A percentile compares a stretch with the other conserved stretches of the same genome.
phyloP scores from a whole-genome alignment of 2,113 vertebrate species.

The Bos indicus region DNA sequence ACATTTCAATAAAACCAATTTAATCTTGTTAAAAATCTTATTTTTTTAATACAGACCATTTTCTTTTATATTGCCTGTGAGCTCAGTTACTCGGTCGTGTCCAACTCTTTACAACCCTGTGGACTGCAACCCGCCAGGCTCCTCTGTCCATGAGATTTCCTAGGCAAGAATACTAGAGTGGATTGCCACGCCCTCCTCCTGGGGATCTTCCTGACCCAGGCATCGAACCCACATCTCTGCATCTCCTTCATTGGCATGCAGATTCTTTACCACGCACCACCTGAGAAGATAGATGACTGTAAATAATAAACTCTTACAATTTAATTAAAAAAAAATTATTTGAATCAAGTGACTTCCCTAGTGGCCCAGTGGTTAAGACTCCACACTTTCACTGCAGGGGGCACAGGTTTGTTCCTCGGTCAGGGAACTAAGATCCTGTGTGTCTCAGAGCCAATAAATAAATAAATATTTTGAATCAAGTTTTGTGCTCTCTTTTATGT shows the following conservation, averaged over 20 bases:
- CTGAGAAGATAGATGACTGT: neutral
- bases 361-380: neutral
- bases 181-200: neutral
- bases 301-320: neutral
- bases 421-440: neutral
- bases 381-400: neutral
- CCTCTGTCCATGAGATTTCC: neutral
- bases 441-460: neutral
- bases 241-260: neutral
- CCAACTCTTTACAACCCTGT: neutral
- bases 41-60: neutral
- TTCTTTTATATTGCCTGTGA: neutral
- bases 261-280: neutral
- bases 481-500: neutral
- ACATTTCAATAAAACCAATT: neutral
- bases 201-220: neutral
- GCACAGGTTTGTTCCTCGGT: neutral
- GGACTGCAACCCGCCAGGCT: neutral
- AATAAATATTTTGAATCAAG: neutral
- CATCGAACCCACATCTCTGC: neutral
- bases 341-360: neutral
- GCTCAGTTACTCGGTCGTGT: neutral
- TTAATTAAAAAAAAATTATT: neutral
- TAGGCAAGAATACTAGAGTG: neutral
- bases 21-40: neutral